phyloP scores from a whole-genome alignment of 2,113 vertebrate genomes.

The Megaleporinus macrocephalus region DNA sequence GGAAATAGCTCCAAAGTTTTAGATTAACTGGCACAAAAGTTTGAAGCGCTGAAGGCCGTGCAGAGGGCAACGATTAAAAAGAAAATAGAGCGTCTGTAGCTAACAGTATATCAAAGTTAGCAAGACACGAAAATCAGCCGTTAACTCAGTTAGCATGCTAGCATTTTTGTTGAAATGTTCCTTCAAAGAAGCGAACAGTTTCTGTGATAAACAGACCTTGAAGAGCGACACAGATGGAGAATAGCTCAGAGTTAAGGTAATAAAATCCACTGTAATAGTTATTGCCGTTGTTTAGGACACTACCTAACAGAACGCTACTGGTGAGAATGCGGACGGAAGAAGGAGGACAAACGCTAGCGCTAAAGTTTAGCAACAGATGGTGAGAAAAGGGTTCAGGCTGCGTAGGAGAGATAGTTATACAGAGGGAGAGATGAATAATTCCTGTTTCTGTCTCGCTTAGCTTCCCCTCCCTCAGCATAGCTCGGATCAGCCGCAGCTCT shows the following conservation, averaged over 20 bases:
- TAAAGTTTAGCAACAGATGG: constrained; percentile 53
- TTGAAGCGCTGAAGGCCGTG: not conserved
- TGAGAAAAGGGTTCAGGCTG: constrained; percentile 40
- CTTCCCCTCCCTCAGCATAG: not conserved
- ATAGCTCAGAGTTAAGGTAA: not conserved
- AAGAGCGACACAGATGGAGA: not conserved
- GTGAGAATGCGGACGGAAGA: constrained; percentile 49
- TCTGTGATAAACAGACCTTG: not conserved
- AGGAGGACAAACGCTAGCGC: constrained; percentile 48
- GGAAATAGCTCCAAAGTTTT: not conserved
- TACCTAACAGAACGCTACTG: constrained; percentile 6
- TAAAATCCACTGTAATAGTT: constrained; percentile 1
- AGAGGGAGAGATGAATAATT: not conserved
- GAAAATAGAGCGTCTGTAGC: not conserved
- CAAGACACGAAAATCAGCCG: too few species aligned
- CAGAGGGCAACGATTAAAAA: not conserved
- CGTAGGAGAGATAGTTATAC: constrained; percentile 41
- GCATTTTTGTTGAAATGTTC: not conserved
- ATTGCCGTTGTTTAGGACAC: constrained; percentile 55
- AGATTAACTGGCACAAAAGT: not conserved
- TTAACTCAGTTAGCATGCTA: not conserved
- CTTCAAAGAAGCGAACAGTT: not conserved
- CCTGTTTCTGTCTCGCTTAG: not conserved
- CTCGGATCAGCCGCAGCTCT: constrained; percentile 3
- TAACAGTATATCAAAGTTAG: too few species aligned